Evolutionary conservation across 2,888 invertebrate species (phyloP).

Genomic region (Sthenelais limicola): DNA sequence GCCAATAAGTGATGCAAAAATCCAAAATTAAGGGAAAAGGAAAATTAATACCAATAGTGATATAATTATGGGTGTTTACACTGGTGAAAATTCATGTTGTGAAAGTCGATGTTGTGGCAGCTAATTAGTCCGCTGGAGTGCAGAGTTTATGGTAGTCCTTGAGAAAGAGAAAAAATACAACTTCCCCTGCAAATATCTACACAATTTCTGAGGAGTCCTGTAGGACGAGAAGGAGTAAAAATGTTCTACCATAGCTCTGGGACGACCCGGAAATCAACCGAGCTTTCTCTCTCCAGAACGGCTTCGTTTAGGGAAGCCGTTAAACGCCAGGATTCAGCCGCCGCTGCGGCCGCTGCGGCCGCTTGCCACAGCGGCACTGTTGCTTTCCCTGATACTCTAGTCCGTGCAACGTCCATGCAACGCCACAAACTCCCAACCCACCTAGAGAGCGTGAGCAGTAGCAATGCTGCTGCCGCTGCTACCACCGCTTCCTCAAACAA

Average conservation of each 20-base stretch:
- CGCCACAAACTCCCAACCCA: too few species aligned
- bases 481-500: too few species aligned
- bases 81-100: conserved; percentile 23
- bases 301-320: conserved; percentile 37
- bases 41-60: too few species aligned
- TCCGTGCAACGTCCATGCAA: conserved; percentile 30
- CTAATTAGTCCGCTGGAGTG: conserved; percentile 35
- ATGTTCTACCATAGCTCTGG: conserved; percentile 45
- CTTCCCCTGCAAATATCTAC: background rate
- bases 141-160: conserved; percentile 30
- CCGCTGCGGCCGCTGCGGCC: conserved; percentile 13
- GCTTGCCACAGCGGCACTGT: conserved; percentile 9
- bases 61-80: too few species aligned
- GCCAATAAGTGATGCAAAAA: too few species aligned
- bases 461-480: too few species aligned
- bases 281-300: conserved; percentile 28
- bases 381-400: conserved; percentile 23
- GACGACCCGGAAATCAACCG: conserved; percentile 8
- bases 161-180: background rate
- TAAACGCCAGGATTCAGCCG: conserved; percentile 35
- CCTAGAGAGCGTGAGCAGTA: too few species aligned
- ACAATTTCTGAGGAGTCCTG: too few species aligned
- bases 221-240: too few species aligned
- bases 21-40: too few species aligned
- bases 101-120: conserved; percentile 21